Conservation (phyloP, 2,113 vertebrate genomes). For the Platycercus adscitus region DNA sequence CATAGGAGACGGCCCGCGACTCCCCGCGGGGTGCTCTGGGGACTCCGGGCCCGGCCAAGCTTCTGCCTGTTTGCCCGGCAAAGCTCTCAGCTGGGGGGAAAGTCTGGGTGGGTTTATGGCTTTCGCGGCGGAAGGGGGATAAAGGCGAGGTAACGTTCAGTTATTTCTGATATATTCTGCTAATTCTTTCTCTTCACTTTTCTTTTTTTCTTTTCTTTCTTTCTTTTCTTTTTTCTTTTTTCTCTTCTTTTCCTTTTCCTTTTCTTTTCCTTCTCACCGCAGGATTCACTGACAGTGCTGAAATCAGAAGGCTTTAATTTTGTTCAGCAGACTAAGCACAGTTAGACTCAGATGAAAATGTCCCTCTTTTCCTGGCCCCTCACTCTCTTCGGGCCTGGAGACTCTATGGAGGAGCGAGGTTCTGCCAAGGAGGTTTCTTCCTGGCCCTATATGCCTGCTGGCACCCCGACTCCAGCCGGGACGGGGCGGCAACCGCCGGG, state of each 20-base stretch:
- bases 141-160: background rate
- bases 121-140: background rate
- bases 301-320: background rate
- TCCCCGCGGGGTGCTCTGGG: background rate
- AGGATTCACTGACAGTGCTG: background rate
- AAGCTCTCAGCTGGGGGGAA: background rate
- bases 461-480: background rate
- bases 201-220: accelerated
- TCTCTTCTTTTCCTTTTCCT: accelerated
- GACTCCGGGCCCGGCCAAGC: accelerated
- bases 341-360: background rate
- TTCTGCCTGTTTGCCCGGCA: background rate
- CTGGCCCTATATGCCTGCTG: background rate
- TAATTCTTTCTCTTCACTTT: background rate
- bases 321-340: background rate
- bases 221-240: accelerated
- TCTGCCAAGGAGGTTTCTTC: background rate
- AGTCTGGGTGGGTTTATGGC: background rate
- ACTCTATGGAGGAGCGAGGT: background rate
- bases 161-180: background rate
- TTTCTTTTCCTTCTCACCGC: background rate
- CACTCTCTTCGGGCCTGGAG: background rate
- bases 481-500: background rate
- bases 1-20: background rate
- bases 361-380: background rate